Evolutionary conservation across 2,113 vertebrate species (phyloP).

Genomic region (Colaptes auratus): DNA sequence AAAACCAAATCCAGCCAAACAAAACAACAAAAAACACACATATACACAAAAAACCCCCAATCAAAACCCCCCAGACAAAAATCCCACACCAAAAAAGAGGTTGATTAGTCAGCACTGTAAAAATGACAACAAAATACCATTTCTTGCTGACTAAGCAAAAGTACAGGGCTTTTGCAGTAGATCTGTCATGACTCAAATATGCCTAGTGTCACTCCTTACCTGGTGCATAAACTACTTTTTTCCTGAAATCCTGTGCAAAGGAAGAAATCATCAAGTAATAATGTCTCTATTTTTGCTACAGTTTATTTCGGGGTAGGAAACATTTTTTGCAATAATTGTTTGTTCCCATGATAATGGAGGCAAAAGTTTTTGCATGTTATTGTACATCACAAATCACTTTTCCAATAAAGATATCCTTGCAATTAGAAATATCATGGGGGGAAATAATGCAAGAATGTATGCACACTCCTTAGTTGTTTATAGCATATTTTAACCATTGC

Average conservation of each 20-base stretch:
- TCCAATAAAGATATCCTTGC: not conserved
- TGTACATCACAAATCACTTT: not conserved
- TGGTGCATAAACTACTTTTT: not conserved
- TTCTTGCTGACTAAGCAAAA: not conserved
- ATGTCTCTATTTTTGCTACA: not conserved
- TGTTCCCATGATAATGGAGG: not conserved
- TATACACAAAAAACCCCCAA: not conserved
- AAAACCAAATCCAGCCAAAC: too few species aligned
- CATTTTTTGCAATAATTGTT: not conserved
- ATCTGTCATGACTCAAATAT: not conserved
- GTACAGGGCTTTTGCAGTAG: not conserved
- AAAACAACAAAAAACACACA: too few species aligned
- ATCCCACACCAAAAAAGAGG: not conserved
- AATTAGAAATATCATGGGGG: not conserved
- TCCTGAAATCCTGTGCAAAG: not conserved
- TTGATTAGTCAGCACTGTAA: not conserved
- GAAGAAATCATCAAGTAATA: not conserved
- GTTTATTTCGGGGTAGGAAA: not conserved
- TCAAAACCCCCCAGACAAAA: too few species aligned
- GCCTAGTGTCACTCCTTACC: not conserved
- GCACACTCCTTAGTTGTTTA: not conserved
- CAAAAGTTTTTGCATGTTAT: not conserved
- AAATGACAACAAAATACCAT: not conserved
- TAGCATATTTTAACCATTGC: not conserved
- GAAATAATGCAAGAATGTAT: not conserved